Conservation (phyloP, 2,888 invertebrate species). For the Bursaphelenchus okinawaensis region DNA sequence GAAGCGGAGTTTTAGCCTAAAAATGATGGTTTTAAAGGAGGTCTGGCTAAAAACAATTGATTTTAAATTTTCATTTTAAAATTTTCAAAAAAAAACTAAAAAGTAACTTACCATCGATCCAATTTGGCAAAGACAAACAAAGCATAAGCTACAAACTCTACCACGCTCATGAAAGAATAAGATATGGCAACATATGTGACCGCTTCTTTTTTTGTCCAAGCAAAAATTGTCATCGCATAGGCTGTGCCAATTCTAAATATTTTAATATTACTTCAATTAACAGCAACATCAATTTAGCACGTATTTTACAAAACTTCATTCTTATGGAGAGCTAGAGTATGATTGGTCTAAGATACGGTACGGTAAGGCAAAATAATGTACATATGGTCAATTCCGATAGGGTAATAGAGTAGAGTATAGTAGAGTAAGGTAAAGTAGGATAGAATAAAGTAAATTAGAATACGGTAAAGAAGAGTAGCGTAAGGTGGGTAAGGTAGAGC, state of each 20-base stretch:
- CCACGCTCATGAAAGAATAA: background rate
- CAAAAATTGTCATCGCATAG: background rate
- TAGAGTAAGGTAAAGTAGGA: no score
- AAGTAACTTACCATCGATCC: conserved; percentile 1
- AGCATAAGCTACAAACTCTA: background rate
- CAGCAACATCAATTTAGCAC: no score
- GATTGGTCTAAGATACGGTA: no score
- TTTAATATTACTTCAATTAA: no score
- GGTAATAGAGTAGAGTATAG: background rate
- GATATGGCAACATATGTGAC: background rate
- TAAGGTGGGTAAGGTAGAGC: no score
- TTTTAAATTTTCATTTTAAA: background rate
- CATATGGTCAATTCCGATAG: no score
- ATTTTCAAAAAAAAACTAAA: background rate
- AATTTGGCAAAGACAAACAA: background rate
- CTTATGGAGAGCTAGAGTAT: no score
- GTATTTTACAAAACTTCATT: no score
- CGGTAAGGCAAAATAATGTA: no score
- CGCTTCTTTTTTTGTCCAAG: conserved; percentile 8
- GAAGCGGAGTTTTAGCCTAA: conserved; percentile 4
- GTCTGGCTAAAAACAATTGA: conserved; percentile 8
- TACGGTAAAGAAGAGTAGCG: no score
- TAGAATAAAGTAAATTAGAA: no score
- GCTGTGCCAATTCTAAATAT: background rate
- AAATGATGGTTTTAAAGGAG: background rate